Percentiles rank a stretch among this genome's conserved stretches.
These are phyloP conservation scores for Pterostichus madidus DNA, from an alignment of 2,888 invertebrate genomes.

Conservation along the genomic window DNA sequence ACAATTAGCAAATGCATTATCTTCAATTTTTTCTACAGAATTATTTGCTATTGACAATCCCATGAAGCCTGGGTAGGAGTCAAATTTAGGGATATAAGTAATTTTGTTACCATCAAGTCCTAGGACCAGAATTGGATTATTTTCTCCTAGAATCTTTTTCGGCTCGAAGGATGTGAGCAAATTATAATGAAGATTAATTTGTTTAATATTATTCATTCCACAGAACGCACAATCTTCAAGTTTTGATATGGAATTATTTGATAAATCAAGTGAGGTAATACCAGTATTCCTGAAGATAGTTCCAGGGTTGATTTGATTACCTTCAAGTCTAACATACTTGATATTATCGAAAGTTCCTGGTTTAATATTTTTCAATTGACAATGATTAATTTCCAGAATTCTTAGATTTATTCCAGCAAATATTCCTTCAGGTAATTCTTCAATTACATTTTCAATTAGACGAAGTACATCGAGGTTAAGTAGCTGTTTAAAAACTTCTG, in stretches of 20 bases:
- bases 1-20: slow-evolving; percentile 15
- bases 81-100: slow-evolving; percentile 32
- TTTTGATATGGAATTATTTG: slow-evolving; percentile 32
- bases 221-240: slow-evolving; percentile 37
- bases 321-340: slow-evolving; percentile 3
- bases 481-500: slow-evolving; percentile 10
- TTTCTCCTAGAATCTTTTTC: slow-evolving; percentile 17
- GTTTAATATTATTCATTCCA: slow-evolving; percentile 7
- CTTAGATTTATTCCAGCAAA: slow-evolving; percentile 17
- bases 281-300: slow-evolving; percentile 17
- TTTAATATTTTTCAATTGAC: neutral
- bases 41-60: slow-evolving; percentile 26
- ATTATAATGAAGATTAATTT: slow-evolving; percentile 13
- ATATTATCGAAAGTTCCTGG: slow-evolving; percentile 10
- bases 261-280: slow-evolving; percentile 7
- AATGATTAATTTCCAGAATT: neutral
- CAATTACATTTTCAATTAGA: slow-evolving; percentile 7
- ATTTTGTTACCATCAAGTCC: slow-evolving; percentile 34
- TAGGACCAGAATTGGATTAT: neutral
- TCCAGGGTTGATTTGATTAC: slow-evolving; percentile 1
- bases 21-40: slow-evolving; percentile 50
- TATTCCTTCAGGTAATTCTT: slow-evolving; percentile 41
- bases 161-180: slow-evolving; percentile 40
- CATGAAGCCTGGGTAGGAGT: neutral
- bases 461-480: slow-evolving; percentile 1